Conservation (phyloP, 2,113 vertebrate species). For the Corydoras maculifer region DNA sequence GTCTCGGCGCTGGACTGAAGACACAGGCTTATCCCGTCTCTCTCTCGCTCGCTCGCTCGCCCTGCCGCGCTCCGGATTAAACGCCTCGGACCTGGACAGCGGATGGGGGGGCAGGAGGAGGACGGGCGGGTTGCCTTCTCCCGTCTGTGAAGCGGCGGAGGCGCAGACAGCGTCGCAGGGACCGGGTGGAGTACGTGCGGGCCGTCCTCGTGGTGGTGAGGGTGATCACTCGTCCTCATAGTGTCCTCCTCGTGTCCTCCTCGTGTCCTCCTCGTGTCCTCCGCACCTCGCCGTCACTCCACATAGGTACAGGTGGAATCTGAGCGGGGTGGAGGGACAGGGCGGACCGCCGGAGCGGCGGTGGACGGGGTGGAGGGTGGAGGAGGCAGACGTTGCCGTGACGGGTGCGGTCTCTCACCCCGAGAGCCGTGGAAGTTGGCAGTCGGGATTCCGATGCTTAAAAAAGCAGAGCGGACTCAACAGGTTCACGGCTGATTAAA, state of each 20-base stretch:
- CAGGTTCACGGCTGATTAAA: too few species aligned
- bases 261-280: too few species aligned
- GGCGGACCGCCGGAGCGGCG: neutral
- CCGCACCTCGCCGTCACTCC: too few species aligned
- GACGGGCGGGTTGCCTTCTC: conserved; percentile 15
- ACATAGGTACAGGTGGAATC: too few species aligned
- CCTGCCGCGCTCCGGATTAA: too few species aligned
- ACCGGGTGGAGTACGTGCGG: neutral
- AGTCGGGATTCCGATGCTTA: too few species aligned
- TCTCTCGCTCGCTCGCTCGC: neutral
- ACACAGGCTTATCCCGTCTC: conserved; percentile 6
- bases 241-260: too few species aligned
- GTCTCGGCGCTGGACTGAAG: conserved; percentile 3
- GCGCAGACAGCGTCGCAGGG: too few species aligned
- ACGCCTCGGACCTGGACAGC: conserved; percentile 19
- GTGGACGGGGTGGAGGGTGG: neutral
- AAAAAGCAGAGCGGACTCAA: too few species aligned
- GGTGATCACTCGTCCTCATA: too few species aligned
- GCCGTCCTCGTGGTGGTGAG: too few species aligned
- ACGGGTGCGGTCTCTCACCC: conserved; percentile 31
- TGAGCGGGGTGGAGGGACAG: neutral
- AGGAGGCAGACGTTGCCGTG: conserved; percentile 22
- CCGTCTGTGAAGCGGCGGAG: neutral
- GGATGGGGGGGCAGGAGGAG: conserved; percentile 1
- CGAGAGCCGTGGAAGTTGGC: neutral